These are phyloP conservation scores for Erpornis zantholeuca DNA, from an alignment of 2,113 vertebrate species.

Conservation along the genomic window DNA sequence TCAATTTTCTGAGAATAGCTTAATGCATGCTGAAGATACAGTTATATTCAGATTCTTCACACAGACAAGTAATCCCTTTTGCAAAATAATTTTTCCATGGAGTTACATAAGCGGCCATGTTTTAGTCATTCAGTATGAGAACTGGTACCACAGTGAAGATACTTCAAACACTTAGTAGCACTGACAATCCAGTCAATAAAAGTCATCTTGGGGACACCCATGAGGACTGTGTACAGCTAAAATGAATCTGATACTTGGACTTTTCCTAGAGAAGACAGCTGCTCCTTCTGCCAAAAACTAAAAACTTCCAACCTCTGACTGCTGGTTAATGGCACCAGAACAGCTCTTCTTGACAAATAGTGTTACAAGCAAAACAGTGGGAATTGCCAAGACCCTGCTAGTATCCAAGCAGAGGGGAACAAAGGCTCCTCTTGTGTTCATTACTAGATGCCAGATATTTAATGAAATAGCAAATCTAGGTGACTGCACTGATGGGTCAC, in stretches of 20 bases:
- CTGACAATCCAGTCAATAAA: not conserved
- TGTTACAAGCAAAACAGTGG: not conserved
- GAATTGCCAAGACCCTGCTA: slow-evolving; percentile 25
- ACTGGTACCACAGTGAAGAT: not conserved
- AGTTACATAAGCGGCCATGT: not conserved
- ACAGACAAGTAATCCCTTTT: not conserved
- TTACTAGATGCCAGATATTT: not conserved
- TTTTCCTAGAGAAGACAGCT: not conserved
- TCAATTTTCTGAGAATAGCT: not conserved
- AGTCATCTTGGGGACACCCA: not conserved
- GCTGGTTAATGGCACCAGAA: slow-evolving; percentile 20
- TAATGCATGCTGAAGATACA: not conserved
- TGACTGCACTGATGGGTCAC: not conserved
- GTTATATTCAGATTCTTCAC: not conserved
- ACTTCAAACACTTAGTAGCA: not conserved
- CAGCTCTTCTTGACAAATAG: not conserved
- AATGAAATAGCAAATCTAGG: not conserved
- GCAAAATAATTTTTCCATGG: not conserved
- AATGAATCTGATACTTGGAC: not conserved
- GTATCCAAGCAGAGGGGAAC: not conserved
- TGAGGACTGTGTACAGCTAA: not conserved
- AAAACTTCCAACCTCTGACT: not conserved
- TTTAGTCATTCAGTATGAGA: not conserved
- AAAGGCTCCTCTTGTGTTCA: not conserved
- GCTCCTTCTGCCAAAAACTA: not conserved